These are phyloP conservation scores for Rotaria magnacalcarata DNA, from an alignment of 2,888 invertebrate species.

Conservation along the genomic window DNA sequence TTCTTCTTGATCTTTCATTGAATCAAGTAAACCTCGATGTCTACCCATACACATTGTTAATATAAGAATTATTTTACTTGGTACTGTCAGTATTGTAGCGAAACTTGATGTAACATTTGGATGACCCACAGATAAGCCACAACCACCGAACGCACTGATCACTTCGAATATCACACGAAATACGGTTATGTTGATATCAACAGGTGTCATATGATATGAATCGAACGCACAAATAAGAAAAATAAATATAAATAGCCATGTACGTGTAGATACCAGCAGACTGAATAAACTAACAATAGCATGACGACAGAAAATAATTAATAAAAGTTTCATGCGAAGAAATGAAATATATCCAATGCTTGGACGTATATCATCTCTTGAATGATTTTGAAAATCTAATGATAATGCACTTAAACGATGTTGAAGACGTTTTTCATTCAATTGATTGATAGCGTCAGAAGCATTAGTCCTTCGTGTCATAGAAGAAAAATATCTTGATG, in stretches of 20 bases:
- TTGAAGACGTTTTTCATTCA: background rate
- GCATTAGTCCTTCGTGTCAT: background rate
- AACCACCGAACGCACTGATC: background rate
- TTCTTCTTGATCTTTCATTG: conserved; percentile 37
- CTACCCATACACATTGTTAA: conserved; percentile 35
- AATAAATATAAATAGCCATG: conserved; percentile 33
- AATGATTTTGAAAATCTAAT: background rate
- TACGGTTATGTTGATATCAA: background rate
- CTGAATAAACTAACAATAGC: conserved; percentile 10
- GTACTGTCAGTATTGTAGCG: background rate
- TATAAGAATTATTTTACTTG: conserved; percentile 28
- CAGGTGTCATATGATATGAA: conserved; percentile 3
- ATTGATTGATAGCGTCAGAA: background rate
- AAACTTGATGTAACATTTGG: background rate
- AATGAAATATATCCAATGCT: background rate
- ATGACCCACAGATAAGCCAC: conserved; percentile 14
- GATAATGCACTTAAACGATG: background rate
- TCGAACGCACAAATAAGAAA: conserved; percentile 27
- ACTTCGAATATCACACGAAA: conserved; percentile 35
- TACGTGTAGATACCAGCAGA: background rate
- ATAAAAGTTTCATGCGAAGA: conserved; percentile 22
- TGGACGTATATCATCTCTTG: background rate
- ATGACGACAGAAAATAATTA: background rate
- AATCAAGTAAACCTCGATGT: conserved; percentile 34
- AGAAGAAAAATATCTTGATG: background rate